phyloP scores from a whole-genome alignment of 2,797 vertebrate species.

The Phyllotis vaccarum region DNA sequence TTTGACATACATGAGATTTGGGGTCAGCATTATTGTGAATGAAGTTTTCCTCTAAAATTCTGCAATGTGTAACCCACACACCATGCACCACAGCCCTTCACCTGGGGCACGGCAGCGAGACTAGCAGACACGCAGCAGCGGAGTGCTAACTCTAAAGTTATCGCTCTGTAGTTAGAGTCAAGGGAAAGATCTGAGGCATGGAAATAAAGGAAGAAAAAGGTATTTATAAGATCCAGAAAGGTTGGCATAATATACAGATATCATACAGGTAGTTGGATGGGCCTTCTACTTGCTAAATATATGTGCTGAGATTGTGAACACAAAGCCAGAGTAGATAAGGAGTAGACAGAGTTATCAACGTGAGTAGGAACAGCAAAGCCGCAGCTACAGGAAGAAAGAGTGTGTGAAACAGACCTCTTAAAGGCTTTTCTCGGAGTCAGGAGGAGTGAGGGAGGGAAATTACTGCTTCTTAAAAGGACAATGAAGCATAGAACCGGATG shows the following conservation, averaged over 20 bases:
- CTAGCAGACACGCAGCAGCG: rapidly evolving
- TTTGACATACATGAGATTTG: background rate
- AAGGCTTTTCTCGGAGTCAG: background rate
- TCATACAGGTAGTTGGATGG: too few relatives aligned
- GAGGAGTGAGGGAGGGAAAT: background rate
- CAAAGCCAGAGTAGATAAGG: background rate
- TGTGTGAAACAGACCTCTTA: background rate
- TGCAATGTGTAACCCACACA: background rate
- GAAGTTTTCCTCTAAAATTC: background rate
- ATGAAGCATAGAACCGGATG: background rate
- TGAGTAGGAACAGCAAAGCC: background rate
- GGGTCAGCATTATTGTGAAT: background rate
- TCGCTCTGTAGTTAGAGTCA: background rate
- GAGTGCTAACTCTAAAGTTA: background rate
- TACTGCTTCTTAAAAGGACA: background rate
- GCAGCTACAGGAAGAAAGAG: background rate
- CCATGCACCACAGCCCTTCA: background rate
- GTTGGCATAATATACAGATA: background rate
- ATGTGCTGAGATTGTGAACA: background rate
- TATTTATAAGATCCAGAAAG: background rate
- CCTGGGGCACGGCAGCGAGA: too few relatives aligned
- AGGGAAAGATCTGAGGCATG: background rate
- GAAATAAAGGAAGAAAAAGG: background rate
- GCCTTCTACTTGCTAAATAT: background rate
- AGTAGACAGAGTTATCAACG: background rate